Base-by-base conservation (phyloP, 1,140 invertebrate genomes). In the Brachionus angularis region DNA sequence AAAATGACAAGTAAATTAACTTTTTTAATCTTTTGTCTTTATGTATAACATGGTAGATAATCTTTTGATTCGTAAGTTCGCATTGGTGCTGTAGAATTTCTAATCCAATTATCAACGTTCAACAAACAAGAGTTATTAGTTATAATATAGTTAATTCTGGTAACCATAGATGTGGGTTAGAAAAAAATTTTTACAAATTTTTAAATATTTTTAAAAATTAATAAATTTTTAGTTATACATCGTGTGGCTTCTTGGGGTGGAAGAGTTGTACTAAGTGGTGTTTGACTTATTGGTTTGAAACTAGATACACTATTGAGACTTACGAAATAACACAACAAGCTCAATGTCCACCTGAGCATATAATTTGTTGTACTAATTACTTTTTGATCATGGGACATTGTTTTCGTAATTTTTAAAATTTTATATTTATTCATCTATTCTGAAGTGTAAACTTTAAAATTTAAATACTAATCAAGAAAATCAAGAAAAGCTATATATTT, bases 221-320 rank as follows among this genome's bases (percentile, higher is more conserved):
- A 34, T 34, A 23, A 25, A 47, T 5, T 0, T 50, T n/a, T n/a
- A 67, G 62, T 0, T 67, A 46, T 50, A 29, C 34, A 46, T 47
- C 42, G 5, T 67, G 62, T 34, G 62, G 62, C 12, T 67, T 67
- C 47, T 67, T 67, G 16, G 62, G 62, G 10, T 67, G 18, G 25
- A 33, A 42, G 18, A 67, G 31, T 33, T 67, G 62, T 34, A 67
- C 62, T 23, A 67, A 36, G 29, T 67, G 62, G 62, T 67, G 62
- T 29, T 33, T 50, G 4, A 7, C 62, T 14, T 67, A 67, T 21
- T 47, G 62, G 62, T 34, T 18, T 0, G 53, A 58, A 39, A 58
- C 33, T 21, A 58, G 21, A 21, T 58, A 58, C 39, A 18, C 3
- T 23, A 39, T 58, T 10, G 53, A 58, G 25, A 58, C n/a, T 50